Percentiles rank a stretch among this genome's conserved stretches.
Conservation (phyloP, 2,113 vertebrate genomes). For the Menura novaehollandiae region DNA sequence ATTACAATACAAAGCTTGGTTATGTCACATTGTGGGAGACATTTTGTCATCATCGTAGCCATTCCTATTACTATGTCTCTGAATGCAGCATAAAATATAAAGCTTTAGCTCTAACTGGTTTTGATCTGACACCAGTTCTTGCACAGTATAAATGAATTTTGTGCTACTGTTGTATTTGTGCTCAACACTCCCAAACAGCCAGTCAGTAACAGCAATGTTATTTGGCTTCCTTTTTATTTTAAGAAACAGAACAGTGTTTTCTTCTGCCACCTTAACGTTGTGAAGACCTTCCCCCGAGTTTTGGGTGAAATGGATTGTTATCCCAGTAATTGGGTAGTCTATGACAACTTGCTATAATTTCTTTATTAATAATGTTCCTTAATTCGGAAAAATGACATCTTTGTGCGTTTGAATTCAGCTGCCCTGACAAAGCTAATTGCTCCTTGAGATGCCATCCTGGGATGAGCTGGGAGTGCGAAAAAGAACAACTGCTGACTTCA, state of each 20-base stretch:
- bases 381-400: conserved; percentile 51
- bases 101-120: neutral
- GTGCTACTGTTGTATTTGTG: neutral
- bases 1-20: neutral
- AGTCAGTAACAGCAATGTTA: neutral
- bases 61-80: neutral
- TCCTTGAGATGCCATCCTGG: conserved; percentile 48
- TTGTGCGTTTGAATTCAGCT: conserved; percentile 49
- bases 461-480: conserved; percentile 47
- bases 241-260: neutral
- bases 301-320: conserved; percentile 43
- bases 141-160: neutral
- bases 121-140: neutral
- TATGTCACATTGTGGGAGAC: neutral
- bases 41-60: neutral
- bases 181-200: neutral
- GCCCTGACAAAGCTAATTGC: conserved; percentile 67
- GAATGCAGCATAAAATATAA: neutral
- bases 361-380: conserved; percentile 69
- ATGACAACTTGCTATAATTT: conserved; percentile 59
- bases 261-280: neutral
- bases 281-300: conserved; percentile 32
- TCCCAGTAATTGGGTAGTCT: conserved; percentile 53
- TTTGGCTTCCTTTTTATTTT: neutral
- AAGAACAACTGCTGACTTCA: conserved; percentile 67